Percentiles rank a stretch among this genome's conserved stretches.
These are phyloP conservation scores for Zootoca vivipara DNA, from an alignment of 2,113 vertebrate genomes.

Conservation along the genomic window DNA sequence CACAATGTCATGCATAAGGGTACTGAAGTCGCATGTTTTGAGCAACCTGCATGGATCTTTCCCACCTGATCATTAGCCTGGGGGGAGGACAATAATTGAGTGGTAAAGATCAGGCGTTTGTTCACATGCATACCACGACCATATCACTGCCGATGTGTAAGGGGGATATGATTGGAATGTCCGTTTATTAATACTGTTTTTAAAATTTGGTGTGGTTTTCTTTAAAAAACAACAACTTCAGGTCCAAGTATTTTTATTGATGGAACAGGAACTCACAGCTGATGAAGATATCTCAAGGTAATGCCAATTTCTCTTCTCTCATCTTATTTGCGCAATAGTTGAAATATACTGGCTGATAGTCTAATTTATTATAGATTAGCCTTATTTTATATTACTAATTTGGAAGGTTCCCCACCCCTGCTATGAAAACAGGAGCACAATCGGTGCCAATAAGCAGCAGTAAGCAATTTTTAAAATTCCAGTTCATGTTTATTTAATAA, in stretches of 20 bases:
- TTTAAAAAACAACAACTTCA: conserved; percentile 50
- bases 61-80: not conserved
- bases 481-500: not conserved
- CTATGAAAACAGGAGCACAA: not conserved
- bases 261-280: conserved; percentile 92
- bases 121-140: not conserved
- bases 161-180: not conserved
- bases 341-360: not conserved
- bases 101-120: not conserved
- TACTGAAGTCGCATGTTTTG: not conserved
- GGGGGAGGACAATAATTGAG: not conserved
- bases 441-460: not conserved
- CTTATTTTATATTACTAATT: not conserved
- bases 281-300: conserved; percentile 98
- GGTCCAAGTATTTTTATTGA: conserved; percentile 91
- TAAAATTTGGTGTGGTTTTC: not conserved
- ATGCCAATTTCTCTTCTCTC: conserved; percentile 7
- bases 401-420: not conserved
- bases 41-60: not conserved
- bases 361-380: not conserved
- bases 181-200: conserved; percentile 22
- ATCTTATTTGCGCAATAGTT: not conserved
- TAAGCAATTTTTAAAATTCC: not conserved
- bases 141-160: too few species aligned
- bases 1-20: not conserved